phyloP scores from a whole-genome alignment of 2,797 vertebrate species.

The Fistularia tabacaria region DNA sequence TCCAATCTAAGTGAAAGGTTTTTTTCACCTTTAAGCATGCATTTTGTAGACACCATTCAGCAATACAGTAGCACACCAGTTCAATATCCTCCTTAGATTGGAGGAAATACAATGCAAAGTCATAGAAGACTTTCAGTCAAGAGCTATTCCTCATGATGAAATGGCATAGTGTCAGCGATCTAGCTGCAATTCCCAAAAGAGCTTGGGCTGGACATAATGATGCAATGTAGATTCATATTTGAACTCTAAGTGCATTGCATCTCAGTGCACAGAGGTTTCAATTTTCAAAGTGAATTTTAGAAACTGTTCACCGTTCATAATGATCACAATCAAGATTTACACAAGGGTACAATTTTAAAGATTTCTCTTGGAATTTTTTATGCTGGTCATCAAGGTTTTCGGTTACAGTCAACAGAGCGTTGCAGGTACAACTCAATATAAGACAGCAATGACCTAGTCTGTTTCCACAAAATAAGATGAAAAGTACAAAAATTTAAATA shows the following conservation, averaged over 20 bases:
- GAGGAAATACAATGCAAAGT: constrained; percentile 33
- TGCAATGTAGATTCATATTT: constrained; percentile 25
- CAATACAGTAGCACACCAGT: constrained; percentile 30
- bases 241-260: constrained; percentile 27
- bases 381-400: too few relatives aligned
- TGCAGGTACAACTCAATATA: too few relatives aligned
- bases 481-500: too few relatives aligned
- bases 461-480: too few relatives aligned
- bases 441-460: too few relatives aligned
- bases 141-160: constrained; percentile 48
- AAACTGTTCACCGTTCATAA: too few relatives aligned
- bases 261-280: constrained; percentile 3
- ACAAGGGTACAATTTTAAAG: too few relatives aligned
- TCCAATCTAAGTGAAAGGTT: constrained; percentile 46
- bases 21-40: constrained; percentile 39
- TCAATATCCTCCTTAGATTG: constrained; percentile 35
- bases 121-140: constrained; percentile 48
- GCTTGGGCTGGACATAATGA: constrained; percentile 1
- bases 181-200: constrained; percentile 21
- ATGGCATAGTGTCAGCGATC: constrained; percentile 26
- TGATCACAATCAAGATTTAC: too few relatives aligned
- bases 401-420: too few relatives aligned
- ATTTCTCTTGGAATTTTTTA: too few relatives aligned
- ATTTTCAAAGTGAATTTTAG: too few relatives aligned
- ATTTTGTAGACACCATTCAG: constrained; percentile 48